phyloP scores from a whole-genome alignment of 2,888 invertebrate species.

The Unio pictorum region DNA sequence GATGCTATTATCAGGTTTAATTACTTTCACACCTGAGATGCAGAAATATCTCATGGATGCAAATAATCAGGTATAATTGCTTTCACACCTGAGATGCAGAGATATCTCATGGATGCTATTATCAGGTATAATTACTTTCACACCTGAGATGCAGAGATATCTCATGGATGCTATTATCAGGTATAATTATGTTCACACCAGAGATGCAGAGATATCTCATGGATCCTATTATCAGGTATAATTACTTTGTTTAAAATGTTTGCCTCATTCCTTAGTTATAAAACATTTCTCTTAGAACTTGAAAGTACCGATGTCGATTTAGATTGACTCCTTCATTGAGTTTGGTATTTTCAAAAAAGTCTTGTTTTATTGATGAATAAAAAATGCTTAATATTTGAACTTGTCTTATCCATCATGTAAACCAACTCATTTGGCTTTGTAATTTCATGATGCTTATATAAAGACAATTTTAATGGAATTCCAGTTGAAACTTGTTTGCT shows the following conservation, averaged over 20 bases:
- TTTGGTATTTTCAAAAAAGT: too few species aligned
- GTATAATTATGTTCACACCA: slow-evolving; percentile 74
- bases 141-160: slow-evolving; percentile 89
- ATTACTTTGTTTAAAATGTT: too few species aligned
- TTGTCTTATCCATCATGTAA: too few species aligned
- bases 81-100: slow-evolving; percentile 83
- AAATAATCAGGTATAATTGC: slow-evolving; percentile 82
- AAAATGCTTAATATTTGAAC: too few species aligned
- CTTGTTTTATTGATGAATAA: too few species aligned
- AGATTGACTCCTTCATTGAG: too few species aligned
- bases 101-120: slow-evolving; percentile 94
- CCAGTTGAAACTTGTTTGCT: too few species aligned
- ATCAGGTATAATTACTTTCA: slow-evolving; percentile 79
- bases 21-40: slow-evolving; percentile 78
- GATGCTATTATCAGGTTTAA: slow-evolving; percentile 91
- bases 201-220: slow-evolving; percentile 95
- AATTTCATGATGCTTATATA: too few species aligned
- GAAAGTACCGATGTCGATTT: too few species aligned
- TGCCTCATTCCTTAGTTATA: not conserved
- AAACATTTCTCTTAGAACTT: too few species aligned
- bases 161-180: slow-evolving; percentile 95
- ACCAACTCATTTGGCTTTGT: too few species aligned
- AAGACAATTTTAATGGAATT: too few species aligned
- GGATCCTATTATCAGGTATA: slow-evolving; percentile 91
- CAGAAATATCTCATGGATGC: slow-evolving; percentile 94